These are phyloP conservation scores for Aleadryas rufinucha DNA, from an alignment of 2,113 vertebrate species.

Conservation along the genomic window DNA sequence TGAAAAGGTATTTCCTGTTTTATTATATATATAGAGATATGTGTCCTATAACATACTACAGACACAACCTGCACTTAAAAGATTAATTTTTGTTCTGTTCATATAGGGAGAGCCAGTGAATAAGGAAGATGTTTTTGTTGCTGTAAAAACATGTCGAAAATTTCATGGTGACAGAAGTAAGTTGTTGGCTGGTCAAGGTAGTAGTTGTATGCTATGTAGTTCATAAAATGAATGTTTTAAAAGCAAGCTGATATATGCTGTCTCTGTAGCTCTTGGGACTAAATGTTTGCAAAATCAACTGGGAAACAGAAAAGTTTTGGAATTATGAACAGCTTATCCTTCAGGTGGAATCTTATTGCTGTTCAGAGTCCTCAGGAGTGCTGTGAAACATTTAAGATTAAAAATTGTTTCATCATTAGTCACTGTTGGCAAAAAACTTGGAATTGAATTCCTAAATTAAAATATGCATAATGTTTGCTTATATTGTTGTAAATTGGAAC, in stretches of 20 bases:
- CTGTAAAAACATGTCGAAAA: constrained; percentile 94
- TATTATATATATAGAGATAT: not conserved
- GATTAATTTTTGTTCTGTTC: not conserved
- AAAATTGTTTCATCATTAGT: not conserved
- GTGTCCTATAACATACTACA: not conserved
- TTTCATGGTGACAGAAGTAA: constrained; percentile 93
- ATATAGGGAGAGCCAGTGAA: constrained; percentile 84
- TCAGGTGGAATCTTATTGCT: not conserved
- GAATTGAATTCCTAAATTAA: not conserved
- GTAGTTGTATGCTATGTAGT: not conserved
- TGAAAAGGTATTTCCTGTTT: not conserved
- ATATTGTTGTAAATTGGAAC: not conserved
- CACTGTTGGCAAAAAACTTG: not conserved
- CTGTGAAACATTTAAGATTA: not conserved
- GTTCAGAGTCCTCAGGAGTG: not conserved
- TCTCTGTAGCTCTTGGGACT: not conserved
- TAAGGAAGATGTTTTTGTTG: constrained; percentile 88
- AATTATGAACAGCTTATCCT: not conserved
- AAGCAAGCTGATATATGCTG: not conserved
- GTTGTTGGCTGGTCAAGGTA: constrained; percentile 51
- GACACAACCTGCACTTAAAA: not conserved
- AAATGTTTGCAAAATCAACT: not conserved
- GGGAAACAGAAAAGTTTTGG: not conserved
- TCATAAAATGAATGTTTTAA: not conserved
- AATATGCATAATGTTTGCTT: not conserved